Evolutionary conservation across 2,113 vertebrate species (phyloP).

Genomic region (Orycteropus afer): DNA sequence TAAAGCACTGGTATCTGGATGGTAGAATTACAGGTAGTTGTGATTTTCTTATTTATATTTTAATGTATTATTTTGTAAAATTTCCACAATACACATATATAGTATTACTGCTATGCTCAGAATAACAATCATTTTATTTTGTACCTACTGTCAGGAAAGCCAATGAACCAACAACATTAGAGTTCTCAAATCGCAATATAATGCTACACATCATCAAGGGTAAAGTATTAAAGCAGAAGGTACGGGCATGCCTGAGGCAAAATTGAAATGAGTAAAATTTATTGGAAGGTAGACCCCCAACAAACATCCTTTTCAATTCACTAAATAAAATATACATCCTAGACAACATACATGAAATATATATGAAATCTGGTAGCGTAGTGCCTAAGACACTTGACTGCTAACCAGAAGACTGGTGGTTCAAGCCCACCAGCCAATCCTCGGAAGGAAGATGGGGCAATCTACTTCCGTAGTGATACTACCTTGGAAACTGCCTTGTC

Average conservation of each 20-base stretch:
- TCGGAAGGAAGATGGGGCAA: too few relatives aligned
- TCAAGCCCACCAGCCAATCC: too few relatives aligned
- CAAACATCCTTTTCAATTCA: conserved; percentile 32
- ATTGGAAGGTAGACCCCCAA: not conserved
- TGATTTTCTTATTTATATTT: conserved; percentile 54
- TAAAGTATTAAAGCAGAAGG: conserved; percentile 59
- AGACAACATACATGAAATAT: not conserved
- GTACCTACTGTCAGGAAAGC: conserved; percentile 44
- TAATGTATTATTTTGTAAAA: conserved; percentile 47
- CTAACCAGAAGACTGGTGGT: too few relatives aligned
- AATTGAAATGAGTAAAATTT: conserved; percentile 45
- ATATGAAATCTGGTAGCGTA: too few relatives aligned
- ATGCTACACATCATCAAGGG: conserved; percentile 9
- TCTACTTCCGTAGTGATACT: too few relatives aligned
- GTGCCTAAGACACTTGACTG: too few relatives aligned
- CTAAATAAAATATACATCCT: conserved; percentile 23
- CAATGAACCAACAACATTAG: conserved; percentile 5
- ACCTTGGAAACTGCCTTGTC: too few relatives aligned
- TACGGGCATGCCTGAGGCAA: not conserved
- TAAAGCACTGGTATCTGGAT: conserved; percentile 14
- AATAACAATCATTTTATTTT: conserved; percentile 39
- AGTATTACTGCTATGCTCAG: conserved; percentile 36
- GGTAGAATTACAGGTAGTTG: conserved; percentile 28
- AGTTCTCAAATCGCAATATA: conserved; percentile 39
- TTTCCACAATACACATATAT: not conserved